These are phyloP conservation scores for Drosophila guanche DNA, from an alignment of 1,140 invertebrate species.

Conservation along the genomic window DNA sequence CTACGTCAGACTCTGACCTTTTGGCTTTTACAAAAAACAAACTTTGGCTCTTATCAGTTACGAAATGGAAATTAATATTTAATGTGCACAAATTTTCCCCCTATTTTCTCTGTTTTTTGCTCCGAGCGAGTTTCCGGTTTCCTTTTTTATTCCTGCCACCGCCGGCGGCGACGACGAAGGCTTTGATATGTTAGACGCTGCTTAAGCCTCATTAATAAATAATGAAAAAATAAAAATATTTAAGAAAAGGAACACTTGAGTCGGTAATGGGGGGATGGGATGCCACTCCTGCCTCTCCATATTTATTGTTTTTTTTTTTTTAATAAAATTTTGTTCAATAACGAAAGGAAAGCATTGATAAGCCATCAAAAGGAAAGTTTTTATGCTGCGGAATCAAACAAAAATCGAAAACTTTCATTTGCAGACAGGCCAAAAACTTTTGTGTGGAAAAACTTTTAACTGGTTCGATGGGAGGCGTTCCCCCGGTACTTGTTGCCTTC, in stretches of 20 bases:
- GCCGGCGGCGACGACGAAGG: slow-evolving; percentile 1
- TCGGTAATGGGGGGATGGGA: slow-evolving; percentile 11
- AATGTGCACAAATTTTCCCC: slow-evolving; percentile 72
- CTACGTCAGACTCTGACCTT: slow-evolving; percentile 37
- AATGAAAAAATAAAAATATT: slow-evolving; percentile 62
- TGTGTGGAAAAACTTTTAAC: slow-evolving; percentile 71
- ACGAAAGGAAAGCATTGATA: slow-evolving; percentile 67
- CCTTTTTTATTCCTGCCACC: slow-evolving; percentile 26
- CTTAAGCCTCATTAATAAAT: slow-evolving; percentile 81
- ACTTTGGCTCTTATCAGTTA: slow-evolving; percentile 70
- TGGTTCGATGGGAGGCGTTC: slow-evolving; percentile 41
- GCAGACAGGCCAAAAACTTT: slow-evolving; percentile 76
- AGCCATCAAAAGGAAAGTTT: slow-evolving; percentile 62
- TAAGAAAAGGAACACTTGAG: slow-evolving; percentile 38
- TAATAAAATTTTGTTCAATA: slow-evolving; percentile 31
- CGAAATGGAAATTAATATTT: slow-evolving; percentile 81
- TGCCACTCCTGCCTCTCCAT: slow-evolving; percentile 10
- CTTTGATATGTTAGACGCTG: slow-evolving; percentile 79
- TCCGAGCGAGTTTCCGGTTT: slow-evolving; percentile 30
- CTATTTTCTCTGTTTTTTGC: slow-evolving; percentile 17
- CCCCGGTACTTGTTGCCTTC: slow-evolving; percentile 44
- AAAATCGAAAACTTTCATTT: slow-evolving; percentile 59
- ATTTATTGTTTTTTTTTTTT: slow-evolving; percentile 25
- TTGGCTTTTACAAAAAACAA: slow-evolving; percentile 41
- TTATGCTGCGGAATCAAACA: slow-evolving; percentile 17